phyloP scores from a whole-genome alignment of 2,888 invertebrate species.

The Mamestra brassicae region DNA sequence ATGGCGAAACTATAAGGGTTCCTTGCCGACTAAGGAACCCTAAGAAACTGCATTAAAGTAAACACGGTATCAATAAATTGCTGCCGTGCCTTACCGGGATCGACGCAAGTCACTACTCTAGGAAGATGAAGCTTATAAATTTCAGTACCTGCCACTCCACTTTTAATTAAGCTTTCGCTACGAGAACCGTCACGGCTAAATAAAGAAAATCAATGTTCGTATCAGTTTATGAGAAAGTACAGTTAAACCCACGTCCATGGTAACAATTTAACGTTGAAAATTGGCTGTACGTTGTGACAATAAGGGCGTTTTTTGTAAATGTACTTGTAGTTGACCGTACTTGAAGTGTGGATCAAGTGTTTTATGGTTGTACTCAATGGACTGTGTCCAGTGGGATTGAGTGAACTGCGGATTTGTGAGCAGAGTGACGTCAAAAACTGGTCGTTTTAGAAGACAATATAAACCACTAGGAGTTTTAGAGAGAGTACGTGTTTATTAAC shows the following conservation, averaged over 20 bases:
- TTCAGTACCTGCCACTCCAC: constrained; percentile 30
- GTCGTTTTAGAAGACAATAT: not conserved
- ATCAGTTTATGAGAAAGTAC: constrained; percentile 2
- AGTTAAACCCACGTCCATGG: not conserved
- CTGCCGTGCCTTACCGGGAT: constrained; percentile 1
- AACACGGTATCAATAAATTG: constrained; percentile 10
- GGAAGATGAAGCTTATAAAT: constrained; percentile 38
- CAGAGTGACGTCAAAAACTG: constrained; percentile 17
- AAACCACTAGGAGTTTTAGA: not conserved
- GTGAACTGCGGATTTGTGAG: constrained; percentile 9
- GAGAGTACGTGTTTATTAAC: not conserved
- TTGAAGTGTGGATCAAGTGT: constrained; percentile 27
- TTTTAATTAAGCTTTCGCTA: constrained; percentile 48
- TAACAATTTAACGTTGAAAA: not conserved
- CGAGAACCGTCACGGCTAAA: constrained; percentile 19
- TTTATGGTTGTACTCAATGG: constrained; percentile 36
- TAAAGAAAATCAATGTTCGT: constrained; percentile 51
- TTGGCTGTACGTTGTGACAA: not conserved
- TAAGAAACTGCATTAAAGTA: not conserved
- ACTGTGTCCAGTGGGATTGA: constrained; percentile 12
- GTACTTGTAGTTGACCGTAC: not conserved
- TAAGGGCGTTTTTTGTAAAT: constrained; percentile 17
- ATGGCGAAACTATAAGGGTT: no score
- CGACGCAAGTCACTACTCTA: constrained; percentile 14
- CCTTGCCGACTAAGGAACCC: no score